These are phyloP conservation scores for Proteles cristata DNA, from an alignment of 2,113 vertebrate genomes.

Conservation along the genomic window DNA sequence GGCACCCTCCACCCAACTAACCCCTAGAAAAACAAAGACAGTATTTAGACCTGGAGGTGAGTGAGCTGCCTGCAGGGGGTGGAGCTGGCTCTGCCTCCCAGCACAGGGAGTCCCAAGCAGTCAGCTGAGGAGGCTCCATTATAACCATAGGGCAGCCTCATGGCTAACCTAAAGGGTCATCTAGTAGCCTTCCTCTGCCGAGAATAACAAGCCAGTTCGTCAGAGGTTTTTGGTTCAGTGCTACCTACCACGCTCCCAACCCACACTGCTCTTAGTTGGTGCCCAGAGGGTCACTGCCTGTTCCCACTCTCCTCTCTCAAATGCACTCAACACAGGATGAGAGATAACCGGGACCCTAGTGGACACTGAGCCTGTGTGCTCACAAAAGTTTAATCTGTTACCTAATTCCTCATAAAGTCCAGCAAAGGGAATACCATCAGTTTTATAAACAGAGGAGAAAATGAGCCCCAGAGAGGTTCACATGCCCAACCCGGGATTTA, in stretches of 20 bases:
- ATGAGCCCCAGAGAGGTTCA: background rate
- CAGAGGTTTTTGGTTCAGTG: background rate
- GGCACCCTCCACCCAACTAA: background rate
- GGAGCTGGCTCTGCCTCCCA: background rate
- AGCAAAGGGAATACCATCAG: background rate
- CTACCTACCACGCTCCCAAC: background rate
- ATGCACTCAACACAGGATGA: background rate
- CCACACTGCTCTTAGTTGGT: background rate
- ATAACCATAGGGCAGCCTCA: background rate
- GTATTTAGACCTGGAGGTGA: slow-evolving; percentile 18
- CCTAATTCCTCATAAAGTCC: background rate
- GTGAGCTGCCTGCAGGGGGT: background rate
- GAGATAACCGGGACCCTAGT: background rate
- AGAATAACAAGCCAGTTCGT: background rate
- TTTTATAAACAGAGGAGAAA: background rate
- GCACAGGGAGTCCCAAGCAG: background rate
- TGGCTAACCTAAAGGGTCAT: background rate
- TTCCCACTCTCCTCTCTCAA: background rate
- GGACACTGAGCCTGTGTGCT: background rate
- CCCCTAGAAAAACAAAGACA: slow-evolving; percentile 32
- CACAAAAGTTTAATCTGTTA: background rate
- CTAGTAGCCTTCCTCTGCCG: background rate
- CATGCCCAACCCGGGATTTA: background rate
- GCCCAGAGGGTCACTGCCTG: background rate
- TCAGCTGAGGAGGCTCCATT: background rate